Evolutionary conservation across 23 tunicate species (phyloP).

Genomic region (Trididemnum nubilum): DNA sequence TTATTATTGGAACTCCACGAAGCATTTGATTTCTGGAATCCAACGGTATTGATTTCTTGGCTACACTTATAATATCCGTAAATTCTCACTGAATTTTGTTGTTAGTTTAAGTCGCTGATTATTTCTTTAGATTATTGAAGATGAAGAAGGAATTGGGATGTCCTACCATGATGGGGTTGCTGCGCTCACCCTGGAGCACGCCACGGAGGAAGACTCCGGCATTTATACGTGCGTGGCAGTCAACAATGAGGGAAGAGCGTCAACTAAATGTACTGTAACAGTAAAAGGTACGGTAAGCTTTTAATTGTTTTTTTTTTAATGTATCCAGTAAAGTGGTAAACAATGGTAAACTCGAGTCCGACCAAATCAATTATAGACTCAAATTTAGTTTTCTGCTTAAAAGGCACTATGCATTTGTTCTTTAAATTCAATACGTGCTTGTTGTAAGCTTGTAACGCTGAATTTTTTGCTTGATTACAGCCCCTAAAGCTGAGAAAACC

Average conservation of each 20-base stretch:
- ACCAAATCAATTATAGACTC: not conserved
- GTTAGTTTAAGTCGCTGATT: no score
- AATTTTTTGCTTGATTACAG: no score
- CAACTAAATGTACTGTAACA: constrained; percentile 68
- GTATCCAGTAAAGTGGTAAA: not conserved
- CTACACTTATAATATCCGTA: no score
- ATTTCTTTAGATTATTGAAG: constrained; percentile 72
- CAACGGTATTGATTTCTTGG: no score
- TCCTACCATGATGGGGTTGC: constrained; percentile 71
- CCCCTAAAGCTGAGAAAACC: constrained; percentile 40
- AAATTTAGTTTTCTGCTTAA: not conserved
- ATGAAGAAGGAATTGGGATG: constrained; percentile 79
- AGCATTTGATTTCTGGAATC: no score
- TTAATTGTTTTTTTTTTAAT: constrained; percentile 1
- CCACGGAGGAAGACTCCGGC: constrained; percentile 78
- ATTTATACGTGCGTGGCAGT: constrained; percentile 70
- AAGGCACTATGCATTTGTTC: not conserved
- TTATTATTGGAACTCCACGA: no score
- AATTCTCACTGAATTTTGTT: no score
- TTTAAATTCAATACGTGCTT: no score
- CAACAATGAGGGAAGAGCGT: constrained; percentile 66
- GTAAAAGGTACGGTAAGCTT: constrained; percentile 58
- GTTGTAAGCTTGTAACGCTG: no score
- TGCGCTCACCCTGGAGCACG: constrained; percentile 70
- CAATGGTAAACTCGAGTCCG: not conserved